Base-by-base conservation (phyloP, 2,113 vertebrate species). In the Ceyx melanurus region DNA sequence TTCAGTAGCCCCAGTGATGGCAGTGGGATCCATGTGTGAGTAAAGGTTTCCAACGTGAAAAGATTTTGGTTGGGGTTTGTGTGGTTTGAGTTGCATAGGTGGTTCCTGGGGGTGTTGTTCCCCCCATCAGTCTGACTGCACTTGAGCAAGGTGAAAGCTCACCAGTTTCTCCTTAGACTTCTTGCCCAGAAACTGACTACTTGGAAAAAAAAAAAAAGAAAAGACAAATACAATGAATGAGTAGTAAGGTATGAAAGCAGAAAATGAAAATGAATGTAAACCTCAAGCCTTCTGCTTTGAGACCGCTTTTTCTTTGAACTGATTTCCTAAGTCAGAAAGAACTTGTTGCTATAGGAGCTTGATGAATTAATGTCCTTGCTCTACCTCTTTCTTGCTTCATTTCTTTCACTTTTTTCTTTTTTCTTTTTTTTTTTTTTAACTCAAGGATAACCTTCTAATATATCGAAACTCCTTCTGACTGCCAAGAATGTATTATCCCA, bases 401-500 rank as follows among this genome's bases (percentile, higher is more conserved):
- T 25, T 37, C 13, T 20, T 64, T 64, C 13, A 15, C 6, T 31
- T 23, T 20, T n/a, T 28, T 35, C 50, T 35, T 20, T 20, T 35
- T 35, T 35, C 35, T 60, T 40, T 37, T 28, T 23, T n/a, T 54
- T 64, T 33, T 28, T 57, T 82, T 51, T 54, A 86, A 0, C 80
- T 94, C 42, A 85, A 40, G 86, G 96, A 96, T 97, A 97, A 98
- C 97, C 97, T 97, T 93, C 94, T 96, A 97, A 97, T 93, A 92
- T 96, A 97, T 93, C 89, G 73, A 97, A 98, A 95, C 90, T 93
- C 87, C 93, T 95, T 80, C 96, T 96, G 91, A 74, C 95, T 97
- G 97, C 97, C 97, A 98, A 97, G 96, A 97, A 98, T 97, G 95
- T 96, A 96, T 98, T 97, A 97, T 97, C 96, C 95, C 96, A 97